phyloP scores from a whole-genome alignment of 1,140 invertebrate genomes.

The Macrobrachium rosenbergii region DNA sequence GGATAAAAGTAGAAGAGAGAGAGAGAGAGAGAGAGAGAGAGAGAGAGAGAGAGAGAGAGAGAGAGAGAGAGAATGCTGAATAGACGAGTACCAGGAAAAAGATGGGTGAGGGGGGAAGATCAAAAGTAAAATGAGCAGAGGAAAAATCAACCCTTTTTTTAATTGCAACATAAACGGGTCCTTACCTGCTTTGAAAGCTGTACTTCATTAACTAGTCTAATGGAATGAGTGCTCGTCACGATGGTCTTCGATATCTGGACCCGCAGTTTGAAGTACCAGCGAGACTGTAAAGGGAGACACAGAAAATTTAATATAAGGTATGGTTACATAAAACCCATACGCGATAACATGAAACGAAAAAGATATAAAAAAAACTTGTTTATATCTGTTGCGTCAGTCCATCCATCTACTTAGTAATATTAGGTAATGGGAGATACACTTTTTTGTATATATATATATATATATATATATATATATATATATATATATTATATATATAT shows the following conservation, averaged over 20 bases:
- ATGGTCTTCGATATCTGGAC: conserved; percentile 72
- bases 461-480: no score
- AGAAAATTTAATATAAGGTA: background rate
- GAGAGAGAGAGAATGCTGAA: background rate
- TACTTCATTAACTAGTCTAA: conserved; percentile 75
- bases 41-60: no score
- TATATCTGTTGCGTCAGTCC: no score
- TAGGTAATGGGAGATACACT: background rate
- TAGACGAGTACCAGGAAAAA: background rate
- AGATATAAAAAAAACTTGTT: no score
- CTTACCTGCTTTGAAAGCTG: conserved; percentile 72
- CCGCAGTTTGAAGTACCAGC: conserved; percentile 83
- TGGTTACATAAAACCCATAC: background rate
- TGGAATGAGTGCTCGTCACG: conserved; percentile 75
- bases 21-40: no score
- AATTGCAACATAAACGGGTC: no score
- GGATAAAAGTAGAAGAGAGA: no score
- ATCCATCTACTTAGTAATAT: no score
- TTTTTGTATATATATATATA: no score
- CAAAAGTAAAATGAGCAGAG: background rate
- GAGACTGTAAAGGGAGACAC: conserved; percentile 69
- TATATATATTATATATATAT: no score
- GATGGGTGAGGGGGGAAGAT: background rate
- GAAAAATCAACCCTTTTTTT: no score
- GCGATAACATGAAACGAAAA: no score